Evolutionary conservation across 1,140 invertebrate species (phyloP).

Genomic region (Araneus ventricosus): DNA sequence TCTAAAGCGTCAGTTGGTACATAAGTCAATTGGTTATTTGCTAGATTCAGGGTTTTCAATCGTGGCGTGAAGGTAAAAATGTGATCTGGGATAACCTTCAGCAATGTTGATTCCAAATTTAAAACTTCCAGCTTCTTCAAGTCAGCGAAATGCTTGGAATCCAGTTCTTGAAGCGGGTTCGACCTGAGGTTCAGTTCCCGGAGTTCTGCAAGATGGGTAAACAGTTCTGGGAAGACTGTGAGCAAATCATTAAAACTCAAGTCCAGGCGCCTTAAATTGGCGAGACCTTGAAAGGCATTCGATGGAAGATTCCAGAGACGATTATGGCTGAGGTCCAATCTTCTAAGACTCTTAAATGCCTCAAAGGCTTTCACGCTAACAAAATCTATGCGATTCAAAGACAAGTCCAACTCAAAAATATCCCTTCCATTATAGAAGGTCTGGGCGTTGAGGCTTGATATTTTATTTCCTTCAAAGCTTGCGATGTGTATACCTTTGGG

Average conservation of each 20-base stretch:
- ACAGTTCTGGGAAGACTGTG: slow-evolving; percentile 33
- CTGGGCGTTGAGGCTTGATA: slow-evolving; percentile 27
- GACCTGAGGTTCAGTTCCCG: slow-evolving; percentile 55
- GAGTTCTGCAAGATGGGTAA: slow-evolving; percentile 32
- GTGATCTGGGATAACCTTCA: slow-evolving; percentile 50
- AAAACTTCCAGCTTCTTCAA: slow-evolving; percentile 62
- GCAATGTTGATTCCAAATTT: slow-evolving; percentile 55
- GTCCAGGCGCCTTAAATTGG: slow-evolving; percentile 42
- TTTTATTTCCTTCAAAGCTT: slow-evolving; percentile 56
- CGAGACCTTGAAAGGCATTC: slow-evolving; percentile 10
- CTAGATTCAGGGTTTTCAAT: slow-evolving; percentile 71
- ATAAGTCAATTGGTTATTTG: slow-evolving; percentile 62
- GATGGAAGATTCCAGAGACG: slow-evolving; percentile 58
- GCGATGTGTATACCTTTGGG: slow-evolving; percentile 11
- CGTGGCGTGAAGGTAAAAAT: slow-evolving; percentile 69
- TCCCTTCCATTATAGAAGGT: slow-evolving; percentile 55
- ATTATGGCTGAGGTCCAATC: slow-evolving; percentile 65
- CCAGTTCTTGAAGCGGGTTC: slow-evolving; percentile 71
- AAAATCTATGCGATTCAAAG: slow-evolving; percentile 66
- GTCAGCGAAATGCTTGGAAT: slow-evolving; percentile 61
- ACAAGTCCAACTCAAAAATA: slow-evolving; percentile 42
- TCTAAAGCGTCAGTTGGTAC: slow-evolving; percentile 71
- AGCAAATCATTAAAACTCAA: slow-evolving; percentile 72
- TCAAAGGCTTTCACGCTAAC: slow-evolving; percentile 42
- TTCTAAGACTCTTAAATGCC: slow-evolving; percentile 15